Evolutionary conservation across 92 coral and sea anemone genomes (phyloP).

Genomic region (Palythoa grandis): DNA sequence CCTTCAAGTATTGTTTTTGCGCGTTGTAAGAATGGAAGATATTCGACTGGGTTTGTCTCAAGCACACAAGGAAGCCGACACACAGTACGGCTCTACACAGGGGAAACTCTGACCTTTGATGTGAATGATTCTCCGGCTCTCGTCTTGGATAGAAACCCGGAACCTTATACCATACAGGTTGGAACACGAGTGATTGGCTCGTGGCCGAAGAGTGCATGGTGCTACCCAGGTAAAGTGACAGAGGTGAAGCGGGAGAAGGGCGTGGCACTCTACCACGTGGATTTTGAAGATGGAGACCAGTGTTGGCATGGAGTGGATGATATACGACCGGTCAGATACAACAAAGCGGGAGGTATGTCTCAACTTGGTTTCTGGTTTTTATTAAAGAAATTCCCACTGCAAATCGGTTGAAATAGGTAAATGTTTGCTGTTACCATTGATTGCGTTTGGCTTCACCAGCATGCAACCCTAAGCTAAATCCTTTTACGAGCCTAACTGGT

Average conservation of each 20-base stretch:
- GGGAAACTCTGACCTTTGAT: constrained; percentile 42
- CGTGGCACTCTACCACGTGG: constrained; percentile 53
- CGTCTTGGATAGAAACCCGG: constrained; percentile 69
- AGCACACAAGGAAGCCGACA: constrained; percentile 59
- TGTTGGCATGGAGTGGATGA: constrained; percentile 66
- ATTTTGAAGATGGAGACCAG: constrained; percentile 63
- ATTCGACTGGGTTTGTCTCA: constrained; percentile 70
- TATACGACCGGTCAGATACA: constrained; percentile 62
- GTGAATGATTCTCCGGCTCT: constrained; percentile 67
- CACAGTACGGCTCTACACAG: constrained; percentile 58
- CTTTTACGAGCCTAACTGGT: too few species aligned
- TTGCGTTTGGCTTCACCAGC: too few species aligned
- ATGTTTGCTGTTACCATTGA: too few species aligned
- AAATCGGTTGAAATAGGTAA: too few species aligned
- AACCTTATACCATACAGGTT: constrained; percentile 42
- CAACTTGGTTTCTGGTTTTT: not conserved
- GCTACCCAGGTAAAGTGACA: constrained; percentile 71
- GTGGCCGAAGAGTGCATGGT: constrained; percentile 45
- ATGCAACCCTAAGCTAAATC: too few species aligned
- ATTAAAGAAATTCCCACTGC: too few species aligned
- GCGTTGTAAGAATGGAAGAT: constrained; percentile 59
- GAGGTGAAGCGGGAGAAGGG: constrained; percentile 55
- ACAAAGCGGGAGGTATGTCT: constrained; percentile 61
- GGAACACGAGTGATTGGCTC: constrained; percentile 80
- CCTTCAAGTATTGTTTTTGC: constrained; percentile 79